phyloP scores from a whole-genome alignment of 2,888 invertebrate genomes.

The Trissoscelio sp. region DNA sequence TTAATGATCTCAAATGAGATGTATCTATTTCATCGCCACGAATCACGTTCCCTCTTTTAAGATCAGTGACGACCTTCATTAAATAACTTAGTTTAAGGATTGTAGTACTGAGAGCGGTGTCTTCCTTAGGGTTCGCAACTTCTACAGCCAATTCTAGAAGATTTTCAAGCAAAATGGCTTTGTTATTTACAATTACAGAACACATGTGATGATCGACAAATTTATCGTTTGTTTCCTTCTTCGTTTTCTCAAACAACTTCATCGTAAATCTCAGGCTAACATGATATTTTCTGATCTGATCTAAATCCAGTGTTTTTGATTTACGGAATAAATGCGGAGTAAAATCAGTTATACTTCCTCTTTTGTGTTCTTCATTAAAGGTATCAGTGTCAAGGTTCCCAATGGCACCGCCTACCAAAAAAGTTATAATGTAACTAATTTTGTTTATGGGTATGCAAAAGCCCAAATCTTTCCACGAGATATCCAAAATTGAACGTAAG shows the following conservation, averaged over 20 bases:
- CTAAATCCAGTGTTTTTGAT: slow-evolving; percentile 52
- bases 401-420: slow-evolving; percentile 71
- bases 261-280: slow-evolving; percentile 71
- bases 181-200: neutral
- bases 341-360: slow-evolving; percentile 30
- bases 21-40: slow-evolving; percentile 63
- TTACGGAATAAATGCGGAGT: slow-evolving; percentile 58
- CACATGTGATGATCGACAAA: neutral
- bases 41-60: slow-evolving; percentile 73
- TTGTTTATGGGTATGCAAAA: slow-evolving; percentile 71
- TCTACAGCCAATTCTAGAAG: slow-evolving; percentile 68
- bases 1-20: slow-evolving; percentile 53
- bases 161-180: slow-evolving; percentile 55
- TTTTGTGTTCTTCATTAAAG: slow-evolving; percentile 32
- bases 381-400: slow-evolving; percentile 31
- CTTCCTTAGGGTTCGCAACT: too few relatives aligned
- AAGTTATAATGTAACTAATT: slow-evolving; percentile 74
- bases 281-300: slow-evolving; percentile 74
- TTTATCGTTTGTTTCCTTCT: neutral
- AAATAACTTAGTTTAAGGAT: too few relatives aligned
- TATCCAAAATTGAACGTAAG: slow-evolving; percentile 76
- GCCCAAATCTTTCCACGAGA: slow-evolving; percentile 70
- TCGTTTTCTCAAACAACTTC: slow-evolving; percentile 64
- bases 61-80: too few relatives aligned
- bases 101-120: too few relatives aligned